Evolutionary conservation across 2,113 vertebrate genomes (phyloP), one percentile per base, ranked within the genome.

Genomic region (Ammodytes marinus): DNA sequence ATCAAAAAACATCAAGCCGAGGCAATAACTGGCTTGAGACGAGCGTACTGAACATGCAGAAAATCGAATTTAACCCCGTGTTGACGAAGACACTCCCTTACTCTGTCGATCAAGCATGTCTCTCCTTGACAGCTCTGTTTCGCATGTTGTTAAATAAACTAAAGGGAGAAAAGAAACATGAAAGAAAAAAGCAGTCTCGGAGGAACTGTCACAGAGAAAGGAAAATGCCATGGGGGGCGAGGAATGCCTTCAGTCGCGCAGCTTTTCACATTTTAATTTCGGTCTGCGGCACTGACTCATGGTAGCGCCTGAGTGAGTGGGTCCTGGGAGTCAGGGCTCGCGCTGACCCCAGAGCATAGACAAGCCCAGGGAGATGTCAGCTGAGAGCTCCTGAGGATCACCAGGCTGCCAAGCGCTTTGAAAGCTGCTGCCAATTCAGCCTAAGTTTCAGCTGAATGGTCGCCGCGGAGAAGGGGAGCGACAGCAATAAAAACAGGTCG

Each of bases 381-480:
- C 94, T 79, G 93, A 94, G 94, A 95, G 92, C 95, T 97, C 95
- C 93, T 92, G 93, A 95, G 94, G 96, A 97, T 95, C 96, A 94
- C 60, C 54, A 91, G 94, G 89, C 96, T 98, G 96, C 96, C 97
- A 97, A 95, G 92, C 90, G 77, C 94, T 96, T 88, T 92, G 95
- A 95, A 96, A 97, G 96, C 91, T 92, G 95, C 96, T 97, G 96
- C 97, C 97, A 97, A 97, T 97, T 97, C 97, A 96, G 96, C 95
- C 95, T 95, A 94, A 94, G 95, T 96, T 96, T 97, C 95, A 95
- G 95, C 95, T 97, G 97, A 98, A 96, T 95, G 77, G 92, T 95
- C 94, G 94, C 96, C 94, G 92, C 93, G 92, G 96, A 95, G 96
- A 94, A 96, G 94, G 90, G 83, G 94, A 91, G 95, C 91, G 92